phyloP scores from a whole-genome alignment of 2,888 invertebrate genomes.

The Ichneumoninae sp. region DNA sequence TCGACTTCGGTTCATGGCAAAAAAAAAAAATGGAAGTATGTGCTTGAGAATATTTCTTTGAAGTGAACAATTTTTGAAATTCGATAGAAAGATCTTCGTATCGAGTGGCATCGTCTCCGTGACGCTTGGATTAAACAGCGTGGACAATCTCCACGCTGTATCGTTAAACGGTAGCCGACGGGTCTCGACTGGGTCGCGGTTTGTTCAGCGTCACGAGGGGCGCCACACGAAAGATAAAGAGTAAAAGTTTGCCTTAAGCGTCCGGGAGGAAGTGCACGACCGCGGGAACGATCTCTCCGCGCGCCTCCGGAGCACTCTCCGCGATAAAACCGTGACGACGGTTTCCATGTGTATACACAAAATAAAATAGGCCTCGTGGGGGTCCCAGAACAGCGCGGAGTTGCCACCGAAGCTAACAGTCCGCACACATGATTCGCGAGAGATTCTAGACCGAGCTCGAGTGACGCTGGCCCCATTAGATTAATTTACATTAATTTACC shows the following conservation, averaged over 20 bases:
- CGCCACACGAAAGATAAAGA: constrained; percentile 39
- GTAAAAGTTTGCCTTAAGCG: constrained; percentile 29
- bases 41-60: not conserved
- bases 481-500: constrained; percentile 77
- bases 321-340: constrained; percentile 17
- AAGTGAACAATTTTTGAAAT: not conserved
- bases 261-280: constrained; percentile 35
- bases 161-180: not conserved
- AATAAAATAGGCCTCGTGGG: not conserved
- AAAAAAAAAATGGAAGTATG: not conserved
- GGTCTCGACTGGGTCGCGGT: constrained; percentile 13
- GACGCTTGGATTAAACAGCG: not conserved
- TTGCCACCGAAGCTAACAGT: constrained; percentile 9
- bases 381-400: not conserved
- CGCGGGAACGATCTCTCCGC: constrained; percentile 26
- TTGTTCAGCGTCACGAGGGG: constrained; percentile 3
- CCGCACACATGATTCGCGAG: not conserved
- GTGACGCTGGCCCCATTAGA: constrained; percentile 73
- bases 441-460: constrained; percentile 46
- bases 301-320: not conserved
- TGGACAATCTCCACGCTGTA: not conserved
- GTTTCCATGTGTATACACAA: constrained; percentile 2
- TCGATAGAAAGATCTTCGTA: not conserved
- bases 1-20: too few species aligned
- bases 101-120: not conserved